These are phyloP conservation scores for Aplochiton taeniatus DNA, from an alignment of 2,797 vertebrate genomes.

Conservation along the genomic window DNA sequence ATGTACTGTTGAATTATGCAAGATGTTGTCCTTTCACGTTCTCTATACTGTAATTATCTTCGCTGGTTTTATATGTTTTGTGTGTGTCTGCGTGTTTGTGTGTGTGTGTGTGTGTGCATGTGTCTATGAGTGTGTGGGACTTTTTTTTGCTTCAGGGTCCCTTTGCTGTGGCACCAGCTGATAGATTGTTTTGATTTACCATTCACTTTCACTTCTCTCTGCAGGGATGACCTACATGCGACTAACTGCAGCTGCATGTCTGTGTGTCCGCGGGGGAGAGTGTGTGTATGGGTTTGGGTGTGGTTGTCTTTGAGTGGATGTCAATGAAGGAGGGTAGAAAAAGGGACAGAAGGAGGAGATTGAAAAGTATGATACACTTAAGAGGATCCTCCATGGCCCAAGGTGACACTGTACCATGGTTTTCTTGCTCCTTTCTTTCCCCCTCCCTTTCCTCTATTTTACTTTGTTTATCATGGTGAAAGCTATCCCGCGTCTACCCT, in stretches of 20 bases:
- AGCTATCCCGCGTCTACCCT: no score
- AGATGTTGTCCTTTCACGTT: constrained; percentile 19
- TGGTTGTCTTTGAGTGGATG: constrained; percentile 25
- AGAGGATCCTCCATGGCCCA: constrained; percentile 22
- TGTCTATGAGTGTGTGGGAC: not conserved
- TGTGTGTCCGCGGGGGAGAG: not conserved
- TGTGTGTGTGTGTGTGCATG: constrained; percentile 7
- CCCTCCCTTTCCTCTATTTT: not conserved
- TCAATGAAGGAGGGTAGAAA: constrained; percentile 10
- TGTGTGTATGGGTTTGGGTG: constrained; percentile 26
- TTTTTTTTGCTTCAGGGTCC: constrained; percentile 38
- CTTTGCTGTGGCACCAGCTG: constrained; percentile 42
- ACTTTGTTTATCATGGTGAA: not conserved
- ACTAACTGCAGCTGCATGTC: constrained; percentile 13
- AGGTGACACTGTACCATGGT: constrained; percentile 18
- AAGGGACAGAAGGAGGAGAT: constrained; percentile 27
- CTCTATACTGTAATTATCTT: not conserved
- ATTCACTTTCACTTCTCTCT: constrained; percentile 69
- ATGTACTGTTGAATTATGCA: constrained; percentile 33
- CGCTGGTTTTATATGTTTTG: not conserved
- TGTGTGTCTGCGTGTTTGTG: constrained; percentile 3
- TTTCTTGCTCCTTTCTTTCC: constrained; percentile 16
- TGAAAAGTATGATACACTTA: constrained; percentile 27
- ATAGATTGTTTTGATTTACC: constrained; percentile 74
- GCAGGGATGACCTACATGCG: constrained; percentile 74